Evolutionary conservation across 2,888 invertebrate genomes (phyloP).

Genomic region (Scaptodrosophila latifasciaeformis): DNA sequence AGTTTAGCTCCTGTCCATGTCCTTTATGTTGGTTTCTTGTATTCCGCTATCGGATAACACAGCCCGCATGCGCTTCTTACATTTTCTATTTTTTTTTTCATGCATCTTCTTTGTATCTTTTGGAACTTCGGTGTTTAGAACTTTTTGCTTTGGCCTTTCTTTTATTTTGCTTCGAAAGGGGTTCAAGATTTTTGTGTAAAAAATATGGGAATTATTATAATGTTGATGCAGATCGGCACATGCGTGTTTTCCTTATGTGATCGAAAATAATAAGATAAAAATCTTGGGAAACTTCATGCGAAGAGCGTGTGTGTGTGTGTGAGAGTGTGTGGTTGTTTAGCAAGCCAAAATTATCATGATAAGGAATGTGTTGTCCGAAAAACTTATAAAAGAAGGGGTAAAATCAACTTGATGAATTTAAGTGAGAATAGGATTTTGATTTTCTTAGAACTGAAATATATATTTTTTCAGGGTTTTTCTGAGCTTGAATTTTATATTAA

Average conservation of each 20-base stretch:
- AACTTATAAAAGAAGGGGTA: too few species aligned
- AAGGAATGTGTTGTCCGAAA: neutral
- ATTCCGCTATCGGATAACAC: slow-evolving; percentile 70
- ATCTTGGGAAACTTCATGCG: slow-evolving; percentile 46
- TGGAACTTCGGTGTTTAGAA: slow-evolving; percentile 49
- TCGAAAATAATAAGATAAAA: slow-evolving; percentile 51
- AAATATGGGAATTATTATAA: slow-evolving; percentile 46
- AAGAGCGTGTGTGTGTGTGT: slow-evolving; percentile 22
- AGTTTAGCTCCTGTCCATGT: slow-evolving; percentile 24
- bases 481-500: too few species aligned
- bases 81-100: slow-evolving; percentile 35
- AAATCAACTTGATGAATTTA: too few species aligned
- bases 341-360: neutral
- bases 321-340: neutral
- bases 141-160: slow-evolving; percentile 28
- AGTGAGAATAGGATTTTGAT: too few species aligned
- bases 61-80: slow-evolving; percentile 63
- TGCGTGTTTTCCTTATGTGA: slow-evolving; percentile 46
- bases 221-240: slow-evolving; percentile 5
- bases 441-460: too few species aligned
- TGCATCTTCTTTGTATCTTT: slow-evolving; percentile 44
- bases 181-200: slow-evolving; percentile 50
- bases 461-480: too few species aligned
- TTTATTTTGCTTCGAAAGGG: slow-evolving; percentile 33
- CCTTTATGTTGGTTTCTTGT: slow-evolving; percentile 32